phyloP scores from a whole-genome alignment of 2,113 vertebrate genomes.

The Catharus minimus region DNA sequence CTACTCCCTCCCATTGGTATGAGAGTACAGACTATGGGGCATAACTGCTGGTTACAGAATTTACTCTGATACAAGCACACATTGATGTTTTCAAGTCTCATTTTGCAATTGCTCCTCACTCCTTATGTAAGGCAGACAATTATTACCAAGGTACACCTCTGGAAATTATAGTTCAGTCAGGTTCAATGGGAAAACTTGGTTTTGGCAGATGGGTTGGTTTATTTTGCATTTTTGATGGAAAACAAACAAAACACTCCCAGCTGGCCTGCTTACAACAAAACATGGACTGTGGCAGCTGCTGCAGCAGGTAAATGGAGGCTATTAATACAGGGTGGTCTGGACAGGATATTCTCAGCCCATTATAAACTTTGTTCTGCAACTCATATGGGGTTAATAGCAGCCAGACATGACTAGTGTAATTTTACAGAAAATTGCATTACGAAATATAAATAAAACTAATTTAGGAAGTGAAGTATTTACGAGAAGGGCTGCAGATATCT shows the following conservation, averaged over 20 bases:
- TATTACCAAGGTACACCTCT: neutral
- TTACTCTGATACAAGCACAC: neutral
- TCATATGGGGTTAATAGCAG: slow-evolving; percentile 16
- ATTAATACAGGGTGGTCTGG: neutral
- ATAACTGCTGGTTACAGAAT: neutral
- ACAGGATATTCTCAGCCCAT: neutral
- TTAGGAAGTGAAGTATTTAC: slow-evolving; percentile 43
- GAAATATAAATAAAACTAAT: slow-evolving; percentile 8
- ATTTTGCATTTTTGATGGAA: neutral
- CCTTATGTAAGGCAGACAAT: neutral
- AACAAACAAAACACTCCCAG: neutral
- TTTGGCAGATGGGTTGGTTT: neutral
- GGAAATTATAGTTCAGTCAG: neutral
- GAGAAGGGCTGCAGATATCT: slow-evolving; percentile 8
- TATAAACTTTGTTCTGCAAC: neutral
- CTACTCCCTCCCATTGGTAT: neutral
- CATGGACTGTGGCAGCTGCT: neutral
- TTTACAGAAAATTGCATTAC: slow-evolving; percentile 26
- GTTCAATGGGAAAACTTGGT: neutral
- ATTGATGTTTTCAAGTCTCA: neutral
- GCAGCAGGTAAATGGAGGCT: neutral
- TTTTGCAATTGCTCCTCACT: neutral
- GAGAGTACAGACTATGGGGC: neutral
- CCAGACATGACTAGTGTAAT: slow-evolving; percentile 1
- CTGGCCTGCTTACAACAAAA: neutral